phyloP scores from a whole-genome alignment of 2,797 vertebrate genomes.

The Enteromius thamalakanensis region DNA sequence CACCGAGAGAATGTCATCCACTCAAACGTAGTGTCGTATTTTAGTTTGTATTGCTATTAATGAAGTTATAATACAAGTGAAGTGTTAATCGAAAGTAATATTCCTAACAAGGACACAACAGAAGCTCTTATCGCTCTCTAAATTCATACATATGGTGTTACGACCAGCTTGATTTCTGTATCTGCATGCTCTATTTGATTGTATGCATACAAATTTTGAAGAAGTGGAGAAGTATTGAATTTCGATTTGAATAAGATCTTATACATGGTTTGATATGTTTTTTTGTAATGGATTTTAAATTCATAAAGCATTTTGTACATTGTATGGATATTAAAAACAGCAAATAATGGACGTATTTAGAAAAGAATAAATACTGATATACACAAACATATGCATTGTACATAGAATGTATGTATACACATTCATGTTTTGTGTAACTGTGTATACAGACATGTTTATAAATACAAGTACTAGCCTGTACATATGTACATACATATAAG shows the following conservation, averaged over 20 bases:
- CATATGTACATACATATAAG: conserved; percentile 85
- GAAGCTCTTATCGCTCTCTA: conserved; percentile 84
- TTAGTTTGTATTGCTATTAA: conserved; percentile 74
- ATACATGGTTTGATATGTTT: conserved; percentile 99
- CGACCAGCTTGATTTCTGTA: conserved; percentile 87
- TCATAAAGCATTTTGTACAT: conserved; percentile 99
- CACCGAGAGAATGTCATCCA: conserved; percentile 64
- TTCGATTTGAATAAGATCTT: conserved; percentile 98
- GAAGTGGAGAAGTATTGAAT: conserved; percentile 96
- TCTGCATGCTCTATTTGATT: conserved; percentile 97
- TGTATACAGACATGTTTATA: conserved; percentile 83
- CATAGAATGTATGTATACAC: conserved; percentile 82
- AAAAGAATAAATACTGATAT: conserved; percentile 81
- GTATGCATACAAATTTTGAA: conserved; percentile 99
- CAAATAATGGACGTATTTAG: conserved; percentile 86
- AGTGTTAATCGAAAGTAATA: conserved; percentile 71
- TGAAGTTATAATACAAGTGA: conserved; percentile 77
- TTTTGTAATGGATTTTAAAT: conserved; percentile 99
- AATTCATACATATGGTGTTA: conserved; percentile 96
- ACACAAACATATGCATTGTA: conserved; percentile 84
- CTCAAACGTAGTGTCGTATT: conserved; percentile 69
- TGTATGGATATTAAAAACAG: conserved; percentile 88
- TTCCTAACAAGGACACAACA: conserved; percentile 81
- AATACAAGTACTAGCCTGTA: conserved; percentile 83
- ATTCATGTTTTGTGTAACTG: conserved; percentile 84